These are phyloP conservation scores for Trachythela sp. DNA, from an alignment of 64 coral and sea anemone genomes.

Conservation along the genomic window DNA sequence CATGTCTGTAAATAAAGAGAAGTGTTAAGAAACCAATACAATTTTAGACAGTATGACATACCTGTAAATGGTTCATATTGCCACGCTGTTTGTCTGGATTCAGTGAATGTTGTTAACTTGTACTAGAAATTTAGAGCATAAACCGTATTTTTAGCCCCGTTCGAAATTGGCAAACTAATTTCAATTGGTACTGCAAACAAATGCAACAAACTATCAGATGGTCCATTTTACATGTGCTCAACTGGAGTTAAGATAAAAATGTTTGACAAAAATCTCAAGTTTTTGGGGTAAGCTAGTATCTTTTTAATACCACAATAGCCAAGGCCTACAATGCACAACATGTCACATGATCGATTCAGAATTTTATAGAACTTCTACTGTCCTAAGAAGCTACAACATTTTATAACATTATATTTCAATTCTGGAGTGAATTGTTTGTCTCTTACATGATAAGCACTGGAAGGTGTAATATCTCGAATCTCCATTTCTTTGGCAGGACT, in stretches of 20 bases:
- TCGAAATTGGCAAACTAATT: too few relatives aligned
- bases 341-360: too few relatives aligned
- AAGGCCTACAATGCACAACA: too few relatives aligned
- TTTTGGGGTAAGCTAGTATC: too few relatives aligned
- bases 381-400: too few relatives aligned
- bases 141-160: not conserved
- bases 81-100: not conserved
- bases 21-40: not conserved
- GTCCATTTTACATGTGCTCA: too few relatives aligned
- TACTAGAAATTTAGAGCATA: not conserved
- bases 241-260: too few relatives aligned
- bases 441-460: constrained; percentile 48
- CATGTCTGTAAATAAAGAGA: not conserved
- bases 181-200: not conserved
- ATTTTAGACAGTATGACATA: not conserved
- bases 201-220: too few relatives aligned
- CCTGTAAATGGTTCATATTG: constrained; percentile 6
- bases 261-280: too few relatives aligned
- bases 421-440: not conserved
- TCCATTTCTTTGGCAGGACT: constrained; percentile 17
- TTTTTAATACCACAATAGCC: too few relatives aligned
- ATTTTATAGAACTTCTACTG: too few relatives aligned
- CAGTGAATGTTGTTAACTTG: constrained; percentile 13
- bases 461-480: constrained; percentile 10
- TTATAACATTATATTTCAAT: too few relatives aligned